Base-by-base conservation (phyloP, 2,888 invertebrate species). In the Heliconius sara region DNA sequence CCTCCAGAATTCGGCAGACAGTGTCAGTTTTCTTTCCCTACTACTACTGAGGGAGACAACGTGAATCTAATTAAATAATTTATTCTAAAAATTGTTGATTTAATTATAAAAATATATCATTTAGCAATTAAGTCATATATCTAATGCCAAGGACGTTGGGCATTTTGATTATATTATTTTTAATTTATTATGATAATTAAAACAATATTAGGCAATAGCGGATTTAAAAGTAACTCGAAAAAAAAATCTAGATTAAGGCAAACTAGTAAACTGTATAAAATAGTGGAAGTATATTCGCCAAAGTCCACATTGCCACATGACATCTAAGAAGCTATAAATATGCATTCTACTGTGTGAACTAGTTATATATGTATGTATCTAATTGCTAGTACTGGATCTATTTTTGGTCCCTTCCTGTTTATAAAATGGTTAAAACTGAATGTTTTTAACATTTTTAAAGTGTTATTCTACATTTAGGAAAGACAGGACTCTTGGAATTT, bases 151-250 rank as follows among this genome's bases (percentile, higher is more conserved):
- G 47, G 47, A 25, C 19, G 9, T 63, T 25, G 22, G 10, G 22
- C 39, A 39, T 25, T 16, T 57, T 39, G 10, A 27, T 77, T 13
- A 0, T 34, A n/a, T 39, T 22, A n/a, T 57, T 19, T 65, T 52
- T 57, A 66, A 74, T 74, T 39, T 43, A 25, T 22, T 78, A 27
- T 19, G 16, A 52, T 6, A 52, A 52, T 52, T 52, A 16, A 66
- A 73, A 60, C n/a, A 39, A 27, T 43, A 30, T 74, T 73, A 19
- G 12, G 67, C 43, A 67, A 74, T 27, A 39, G 67, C 67, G 67
- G 74, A 78, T 78, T 67, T 68, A 74, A 74, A 78, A 78, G 67
- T 74, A 34, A n/a, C 10, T 68, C 67, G 60, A 27, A 22, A 73
- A 66, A 39, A 22, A 34, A 27, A 25, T 65, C 67, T 78, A 78